A percentile compares a stretch with the other conserved stretches of the same genome.
Evolutionary conservation across 2,797 vertebrate species (phyloP).

Genomic region (Xenopus petersii): DNA sequence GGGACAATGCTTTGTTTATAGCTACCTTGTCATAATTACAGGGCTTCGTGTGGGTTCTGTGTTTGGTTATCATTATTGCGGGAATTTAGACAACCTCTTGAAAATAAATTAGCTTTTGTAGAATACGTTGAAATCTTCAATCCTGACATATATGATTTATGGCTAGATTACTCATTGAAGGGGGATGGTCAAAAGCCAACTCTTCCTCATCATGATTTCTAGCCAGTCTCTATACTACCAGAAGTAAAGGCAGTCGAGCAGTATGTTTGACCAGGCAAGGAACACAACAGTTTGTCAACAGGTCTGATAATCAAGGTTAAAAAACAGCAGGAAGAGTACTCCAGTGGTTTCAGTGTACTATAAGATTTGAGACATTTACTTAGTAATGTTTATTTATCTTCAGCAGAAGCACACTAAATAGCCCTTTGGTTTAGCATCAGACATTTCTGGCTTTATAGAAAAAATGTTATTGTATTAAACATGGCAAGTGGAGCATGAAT

Average conservation of each 20-base stretch:
- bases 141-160: slow-evolving; percentile 48
- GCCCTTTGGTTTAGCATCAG: no score
- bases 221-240: slow-evolving; percentile 27
- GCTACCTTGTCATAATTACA: slow-evolving; percentile 49
- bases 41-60: slow-evolving; percentile 47
- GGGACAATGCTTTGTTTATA: slow-evolving; percentile 49
- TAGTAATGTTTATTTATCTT: no score
- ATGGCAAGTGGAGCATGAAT: no score
- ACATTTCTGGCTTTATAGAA: no score
- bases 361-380: no score
- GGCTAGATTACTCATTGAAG: slow-evolving; percentile 44
- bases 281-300: slow-evolving; percentile 3
- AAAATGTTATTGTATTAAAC: no score
- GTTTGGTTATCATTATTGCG: slow-evolving; percentile 47
- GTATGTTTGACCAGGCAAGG: neutral
- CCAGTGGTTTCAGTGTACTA: no score
- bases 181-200: slow-evolving; percentile 6
- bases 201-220: slow-evolving; percentile 33
- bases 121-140: slow-evolving; percentile 43
- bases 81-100: slow-evolving; percentile 44
- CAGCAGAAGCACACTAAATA: no score
- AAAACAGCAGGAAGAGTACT: neutral
- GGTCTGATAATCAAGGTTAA: neutral
- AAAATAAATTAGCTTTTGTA: slow-evolving; percentile 48
- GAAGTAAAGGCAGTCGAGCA: slow-evolving; percentile 14